Evolutionary conservation across 2,113 vertebrate genomes (phyloP), one percentile per base, ranked within the genome.

Genomic region (Mola mola): DNA sequence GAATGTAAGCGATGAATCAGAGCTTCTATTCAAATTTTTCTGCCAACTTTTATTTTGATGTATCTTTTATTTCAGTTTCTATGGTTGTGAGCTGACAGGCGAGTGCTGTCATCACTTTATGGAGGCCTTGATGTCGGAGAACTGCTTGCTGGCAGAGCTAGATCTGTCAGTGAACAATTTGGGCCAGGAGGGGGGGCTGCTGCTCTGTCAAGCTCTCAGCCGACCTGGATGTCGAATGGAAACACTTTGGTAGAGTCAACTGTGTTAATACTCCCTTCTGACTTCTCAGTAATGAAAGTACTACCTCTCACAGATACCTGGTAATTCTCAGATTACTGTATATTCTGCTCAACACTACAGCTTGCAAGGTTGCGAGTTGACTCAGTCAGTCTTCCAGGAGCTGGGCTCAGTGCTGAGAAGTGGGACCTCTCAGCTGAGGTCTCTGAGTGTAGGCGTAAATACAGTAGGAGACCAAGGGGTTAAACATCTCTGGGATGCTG

Each of bases 151-250:
- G 72, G 42, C 66, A 9, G 78, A 90, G 25, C 68, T 93, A 49
- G 67, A 91, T 10, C 74, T 90, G 46, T 89, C 90, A 10, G 33
- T 84, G 6, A 92, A 90, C 26, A 78, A 87, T 0, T 55, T 91
- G 6, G 79, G 67, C 51, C 86, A 92, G 69, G 80, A 89, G 65
- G 88, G 87, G 71, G 85, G 50, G 1, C 67, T 90, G 46, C 49
- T 83, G 56, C 88, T 92, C 46, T 90, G 86, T 49, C 48, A 78
- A 37, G 78, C 81, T 2, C 83, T 91, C 8, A 50, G 41, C 17
- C 26, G 20, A 28, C 76, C 81, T 2, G 41, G 51, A 1, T 87
- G 80, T 53, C 64, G 56, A 19, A 8, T 90, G 8, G 49, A 87
- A 61, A 88, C 40, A 52, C 81, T 91, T 1, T 1, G 38, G 87